Percentiles rank a stretch among this genome's conserved stretches.
phyloP scores from a whole-genome alignment of 2,113 vertebrate species.

The Phoxinus phoxinus region DNA sequence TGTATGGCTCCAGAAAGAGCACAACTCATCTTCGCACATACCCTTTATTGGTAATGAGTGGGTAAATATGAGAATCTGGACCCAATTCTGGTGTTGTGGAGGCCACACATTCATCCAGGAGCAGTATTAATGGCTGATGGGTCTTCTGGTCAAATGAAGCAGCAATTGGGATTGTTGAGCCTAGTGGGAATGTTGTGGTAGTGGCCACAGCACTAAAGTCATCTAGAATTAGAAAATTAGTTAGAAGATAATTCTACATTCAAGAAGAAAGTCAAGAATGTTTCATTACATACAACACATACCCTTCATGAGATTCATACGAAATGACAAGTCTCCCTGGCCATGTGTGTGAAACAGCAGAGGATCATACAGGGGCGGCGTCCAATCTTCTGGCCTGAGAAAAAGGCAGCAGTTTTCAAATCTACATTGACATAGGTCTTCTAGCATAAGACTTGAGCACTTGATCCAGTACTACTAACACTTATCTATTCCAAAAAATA shows the following conservation, averaged over 20 bases:
- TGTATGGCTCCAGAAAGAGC: background rate
- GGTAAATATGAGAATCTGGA: slow-evolving; percentile 54
- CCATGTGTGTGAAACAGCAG: slow-evolving; percentile 61
- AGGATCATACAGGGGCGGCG: slow-evolving; percentile 59
- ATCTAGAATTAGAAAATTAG: slow-evolving; percentile 54
- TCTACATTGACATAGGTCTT: background rate
- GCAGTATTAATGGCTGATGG: slow-evolving; percentile 75
- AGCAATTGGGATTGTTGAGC: slow-evolving; percentile 71
- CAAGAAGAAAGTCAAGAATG: background rate
- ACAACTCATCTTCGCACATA: slow-evolving; percentile 16
- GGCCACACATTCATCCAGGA: slow-evolving; percentile 76
- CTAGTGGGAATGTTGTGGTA: slow-evolving; percentile 67
- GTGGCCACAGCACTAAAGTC: slow-evolving; percentile 70
- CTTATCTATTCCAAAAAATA: no score
- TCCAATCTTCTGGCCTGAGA: slow-evolving; percentile 66
- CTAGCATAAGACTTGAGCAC: no score
- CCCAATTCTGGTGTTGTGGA: slow-evolving; percentile 58
- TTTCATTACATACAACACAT: background rate
- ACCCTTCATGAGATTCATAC: slow-evolving; percentile 74
- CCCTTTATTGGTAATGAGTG: slow-evolving; percentile 78
- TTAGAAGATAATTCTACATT: background rate
- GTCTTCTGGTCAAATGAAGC: slow-evolving; percentile 65
- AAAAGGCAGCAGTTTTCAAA: background rate
- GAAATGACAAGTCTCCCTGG: slow-evolving; percentile 65
- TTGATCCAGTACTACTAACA: no score